phyloP scores from a whole-genome alignment of 2,888 invertebrate genomes.

The Stenodema calcarata region DNA sequence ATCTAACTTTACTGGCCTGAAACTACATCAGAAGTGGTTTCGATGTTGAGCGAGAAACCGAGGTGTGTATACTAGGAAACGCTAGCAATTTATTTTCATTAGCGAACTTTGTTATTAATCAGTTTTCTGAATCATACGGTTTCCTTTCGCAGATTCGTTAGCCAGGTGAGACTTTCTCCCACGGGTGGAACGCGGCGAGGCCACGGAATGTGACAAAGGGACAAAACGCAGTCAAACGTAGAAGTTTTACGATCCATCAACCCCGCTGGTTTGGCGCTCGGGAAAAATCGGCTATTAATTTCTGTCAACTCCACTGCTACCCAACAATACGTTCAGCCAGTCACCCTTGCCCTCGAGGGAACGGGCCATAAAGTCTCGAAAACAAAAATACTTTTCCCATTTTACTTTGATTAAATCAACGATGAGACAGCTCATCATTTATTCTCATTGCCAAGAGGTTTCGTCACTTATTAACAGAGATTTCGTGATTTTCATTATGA shows the following conservation, averaged over 20 bases:
- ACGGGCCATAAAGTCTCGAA: background rate
- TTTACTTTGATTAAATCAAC: background rate
- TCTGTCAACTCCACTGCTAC: slow-evolving; percentile 34
- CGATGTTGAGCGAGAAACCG: no score
- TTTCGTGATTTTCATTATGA: no score
- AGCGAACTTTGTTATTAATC: background rate
- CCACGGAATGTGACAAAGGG: background rate
- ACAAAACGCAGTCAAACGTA: slow-evolving; percentile 42
- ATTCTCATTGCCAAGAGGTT: no score
- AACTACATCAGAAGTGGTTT: no score
- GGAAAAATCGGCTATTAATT: slow-evolving; percentile 48
- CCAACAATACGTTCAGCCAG: slow-evolving; percentile 4
- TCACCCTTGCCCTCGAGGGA: background rate
- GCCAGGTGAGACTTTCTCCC: slow-evolving; percentile 11
- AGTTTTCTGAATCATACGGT: background rate
- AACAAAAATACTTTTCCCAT: slow-evolving; percentile 1
- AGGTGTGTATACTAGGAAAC: no score
- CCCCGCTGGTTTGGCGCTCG: background rate
- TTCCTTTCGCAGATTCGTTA: background rate
- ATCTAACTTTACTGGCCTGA: no score
- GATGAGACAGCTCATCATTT: background rate
- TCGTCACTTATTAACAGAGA: no score
- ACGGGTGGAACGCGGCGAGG: background rate
- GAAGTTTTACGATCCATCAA: slow-evolving; percentile 41
- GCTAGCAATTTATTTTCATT: background rate